Percentiles rank a stretch among this genome's conserved stretches.
Evolutionary conservation across 2,113 vertebrate species (phyloP).

Genomic region (Hyla sarda): DNA sequence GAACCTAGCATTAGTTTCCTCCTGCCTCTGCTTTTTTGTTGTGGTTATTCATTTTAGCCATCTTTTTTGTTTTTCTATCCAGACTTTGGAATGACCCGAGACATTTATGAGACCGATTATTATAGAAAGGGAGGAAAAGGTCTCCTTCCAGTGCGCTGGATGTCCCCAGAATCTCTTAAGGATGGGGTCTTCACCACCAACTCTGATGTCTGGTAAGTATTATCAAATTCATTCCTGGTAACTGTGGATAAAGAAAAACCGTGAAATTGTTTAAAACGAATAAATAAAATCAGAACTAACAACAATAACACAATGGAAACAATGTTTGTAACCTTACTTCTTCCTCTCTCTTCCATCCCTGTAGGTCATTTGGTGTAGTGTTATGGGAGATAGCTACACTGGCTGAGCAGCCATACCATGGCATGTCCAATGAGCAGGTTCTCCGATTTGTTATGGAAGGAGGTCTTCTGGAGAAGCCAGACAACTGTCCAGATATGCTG

Average conservation of each 20-base stretch:
- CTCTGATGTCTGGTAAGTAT: constrained; percentile 94
- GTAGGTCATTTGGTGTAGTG: constrained; percentile 96
- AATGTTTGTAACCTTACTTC: neutral
- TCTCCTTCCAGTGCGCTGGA: constrained; percentile 96
- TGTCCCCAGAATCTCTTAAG: constrained; percentile 97
- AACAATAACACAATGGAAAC: neutral
- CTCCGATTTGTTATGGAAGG: constrained; percentile 99
- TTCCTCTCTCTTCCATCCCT: neutral
- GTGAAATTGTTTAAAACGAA: neutral
- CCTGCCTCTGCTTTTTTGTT: too few species aligned
- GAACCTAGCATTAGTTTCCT: too few species aligned
- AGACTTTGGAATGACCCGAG: constrained; percentile 99
- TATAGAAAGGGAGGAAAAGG: constrained; percentile 98
- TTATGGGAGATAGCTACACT: constrained; percentile 97
- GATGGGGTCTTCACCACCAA: constrained; percentile 98
- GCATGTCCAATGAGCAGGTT: constrained; percentile 98
- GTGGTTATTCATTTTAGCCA: neutral
- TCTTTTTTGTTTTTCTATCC: constrained; percentile 18
- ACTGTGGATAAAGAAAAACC: neutral
- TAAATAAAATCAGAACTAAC: neutral
- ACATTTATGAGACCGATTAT: constrained; percentile 99
- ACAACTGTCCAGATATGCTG: constrained; percentile 98
- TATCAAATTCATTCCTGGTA: neutral
- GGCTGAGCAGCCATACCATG: constrained; percentile 96
- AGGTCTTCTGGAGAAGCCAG: constrained; percentile 94